Evolutionary conservation across 2,113 vertebrate genomes (phyloP).

Genomic region (Rhineura floridana): DNA sequence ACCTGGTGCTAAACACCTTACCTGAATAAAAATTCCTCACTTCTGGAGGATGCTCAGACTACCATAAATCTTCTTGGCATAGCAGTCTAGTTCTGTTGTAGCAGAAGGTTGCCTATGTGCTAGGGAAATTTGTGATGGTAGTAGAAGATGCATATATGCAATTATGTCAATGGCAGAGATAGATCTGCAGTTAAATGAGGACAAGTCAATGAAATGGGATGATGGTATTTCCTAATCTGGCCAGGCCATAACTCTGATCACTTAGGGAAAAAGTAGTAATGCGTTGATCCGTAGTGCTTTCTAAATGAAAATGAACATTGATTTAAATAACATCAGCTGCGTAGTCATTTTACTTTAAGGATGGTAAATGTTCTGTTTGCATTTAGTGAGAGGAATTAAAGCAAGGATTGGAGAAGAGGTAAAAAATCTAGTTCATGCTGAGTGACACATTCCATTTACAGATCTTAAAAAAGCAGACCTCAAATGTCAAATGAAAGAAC

Average conservation of each 20-base stretch:
- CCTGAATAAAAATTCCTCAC: not conserved
- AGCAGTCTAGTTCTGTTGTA: not conserved
- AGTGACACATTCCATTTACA: not conserved
- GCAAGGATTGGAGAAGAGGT: not conserved
- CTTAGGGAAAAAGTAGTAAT: not conserved
- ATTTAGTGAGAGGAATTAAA: not conserved
- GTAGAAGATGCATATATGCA: not conserved
- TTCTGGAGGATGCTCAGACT: not conserved
- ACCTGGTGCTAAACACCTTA: not conserved
- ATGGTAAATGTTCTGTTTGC: not conserved
- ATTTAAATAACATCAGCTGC: not conserved
- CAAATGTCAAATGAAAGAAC: not conserved
- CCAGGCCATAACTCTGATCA: not conserved
- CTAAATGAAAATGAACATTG: not conserved
- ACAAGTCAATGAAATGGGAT: not conserved
- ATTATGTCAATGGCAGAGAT: not conserved
- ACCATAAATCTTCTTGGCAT: not conserved
- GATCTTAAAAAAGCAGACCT: not conserved
- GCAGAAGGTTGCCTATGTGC: not conserved
- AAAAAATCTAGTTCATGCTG: not conserved
- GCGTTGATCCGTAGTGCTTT: not conserved
- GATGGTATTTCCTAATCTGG: not conserved
- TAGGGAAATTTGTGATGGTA: not conserved
- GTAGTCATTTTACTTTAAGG: not conserved
- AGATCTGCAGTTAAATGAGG: not conserved